Conservation (phyloP, 2,113 vertebrate genomes). For the Picathartes gymnocephalus region DNA sequence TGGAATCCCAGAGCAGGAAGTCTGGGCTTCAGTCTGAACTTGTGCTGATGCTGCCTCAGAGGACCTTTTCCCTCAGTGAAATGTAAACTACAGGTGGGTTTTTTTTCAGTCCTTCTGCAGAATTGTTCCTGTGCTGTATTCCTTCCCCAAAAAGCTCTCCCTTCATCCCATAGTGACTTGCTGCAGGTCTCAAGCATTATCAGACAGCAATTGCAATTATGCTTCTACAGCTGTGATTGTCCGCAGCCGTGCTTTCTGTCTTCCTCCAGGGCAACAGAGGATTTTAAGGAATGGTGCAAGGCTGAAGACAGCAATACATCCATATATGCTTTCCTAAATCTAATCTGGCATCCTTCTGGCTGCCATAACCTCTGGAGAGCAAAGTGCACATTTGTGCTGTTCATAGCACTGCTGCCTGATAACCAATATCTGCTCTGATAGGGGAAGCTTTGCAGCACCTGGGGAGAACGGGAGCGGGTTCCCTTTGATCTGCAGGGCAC, state of each 20-base stretch:
- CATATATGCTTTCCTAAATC: not conserved
- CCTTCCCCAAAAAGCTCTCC: not conserved
- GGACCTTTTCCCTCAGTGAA: not conserved
- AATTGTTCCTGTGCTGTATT: not conserved
- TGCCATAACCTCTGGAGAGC: not conserved
- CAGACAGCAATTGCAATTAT: slow-evolving; percentile 18
- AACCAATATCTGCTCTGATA: not conserved
- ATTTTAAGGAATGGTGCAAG: not conserved
- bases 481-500: slow-evolving; percentile 3
- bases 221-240: not conserved
- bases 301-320: not conserved
- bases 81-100: not conserved
- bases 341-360: slow-evolving; percentile 40
- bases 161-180: not conserved
- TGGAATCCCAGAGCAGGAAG: not conserved
- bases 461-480: not conserved
- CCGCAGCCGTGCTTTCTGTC: not conserved
- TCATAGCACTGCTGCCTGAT: not conserved
- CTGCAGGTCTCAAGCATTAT: not conserved
- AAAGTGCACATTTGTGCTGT: slow-evolving; percentile 26
- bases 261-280: not conserved
- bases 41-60: not conserved
- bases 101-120: not conserved
- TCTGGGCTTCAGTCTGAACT: not conserved
- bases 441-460: not conserved